Evolutionary conservation across 2,797 vertebrate genomes (phyloP).

Genomic region (Anguilla anguilla): DNA sequence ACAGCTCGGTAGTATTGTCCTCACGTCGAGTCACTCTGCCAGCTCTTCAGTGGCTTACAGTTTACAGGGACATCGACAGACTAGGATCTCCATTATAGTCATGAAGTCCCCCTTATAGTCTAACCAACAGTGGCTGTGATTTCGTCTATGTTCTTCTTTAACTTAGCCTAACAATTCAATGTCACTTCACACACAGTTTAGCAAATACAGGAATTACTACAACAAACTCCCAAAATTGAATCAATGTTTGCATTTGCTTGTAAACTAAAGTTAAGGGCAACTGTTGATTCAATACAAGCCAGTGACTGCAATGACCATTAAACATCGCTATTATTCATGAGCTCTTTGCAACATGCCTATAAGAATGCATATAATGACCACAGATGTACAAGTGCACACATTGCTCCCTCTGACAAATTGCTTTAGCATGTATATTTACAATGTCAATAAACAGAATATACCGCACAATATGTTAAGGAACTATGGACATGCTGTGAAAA

Average conservation of each 20-base stretch:
- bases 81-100: constrained; percentile 36
- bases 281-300: too few relatives aligned
- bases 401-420: not conserved
- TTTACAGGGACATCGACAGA: constrained; percentile 30
- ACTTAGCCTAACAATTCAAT: too few relatives aligned
- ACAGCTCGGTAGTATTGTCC: not conserved
- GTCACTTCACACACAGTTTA: too few relatives aligned
- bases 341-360: constrained; percentile 41
- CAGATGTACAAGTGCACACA: constrained; percentile 55
- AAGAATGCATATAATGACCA: constrained; percentile 47
- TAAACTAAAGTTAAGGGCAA: too few relatives aligned
- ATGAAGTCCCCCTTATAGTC: constrained; percentile 34
- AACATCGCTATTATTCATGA: constrained; percentile 33
- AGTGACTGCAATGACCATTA: constrained; percentile 13
- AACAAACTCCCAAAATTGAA: too few relatives aligned
- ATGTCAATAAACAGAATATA: constrained; percentile 8
- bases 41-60: not conserved
- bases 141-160: too few relatives aligned
- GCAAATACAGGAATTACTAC: too few relatives aligned
- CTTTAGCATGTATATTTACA: not conserved
- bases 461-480: not conserved
- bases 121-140: not conserved
- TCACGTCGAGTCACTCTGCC: not conserved
- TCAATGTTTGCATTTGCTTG: too few relatives aligned
- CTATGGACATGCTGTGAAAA: too few relatives aligned